These are phyloP conservation scores for Galaxea fascicularis DNA, from an alignment of 92 coral and sea anemone genomes.

Conservation along the genomic window DNA sequence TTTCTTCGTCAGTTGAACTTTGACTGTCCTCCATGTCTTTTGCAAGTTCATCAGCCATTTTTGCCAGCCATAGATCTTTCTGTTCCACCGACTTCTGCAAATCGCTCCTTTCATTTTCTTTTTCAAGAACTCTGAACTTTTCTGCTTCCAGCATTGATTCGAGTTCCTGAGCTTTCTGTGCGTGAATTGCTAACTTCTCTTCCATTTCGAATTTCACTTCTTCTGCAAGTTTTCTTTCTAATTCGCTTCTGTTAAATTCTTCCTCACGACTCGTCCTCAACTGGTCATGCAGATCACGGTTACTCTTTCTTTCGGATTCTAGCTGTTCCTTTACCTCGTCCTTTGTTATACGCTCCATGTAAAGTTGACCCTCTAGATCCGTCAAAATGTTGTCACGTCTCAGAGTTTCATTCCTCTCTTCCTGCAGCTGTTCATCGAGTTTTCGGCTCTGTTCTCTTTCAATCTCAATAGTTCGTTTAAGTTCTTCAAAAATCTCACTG, in stretches of 20 bases:
- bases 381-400: constrained; percentile 43
- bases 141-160: constrained; percentile 53
- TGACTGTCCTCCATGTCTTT: constrained; percentile 49
- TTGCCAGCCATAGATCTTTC: constrained; percentile 28
- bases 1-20: constrained; percentile 50
- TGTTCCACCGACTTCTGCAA: constrained; percentile 32
- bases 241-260: constrained; percentile 33
- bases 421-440: constrained; percentile 67
- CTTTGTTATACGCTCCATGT: constrained; percentile 19
- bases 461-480: constrained; percentile 58
- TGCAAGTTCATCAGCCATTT: constrained; percentile 38
- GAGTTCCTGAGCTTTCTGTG: constrained; percentile 41
- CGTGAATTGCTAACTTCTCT: constrained; percentile 39
- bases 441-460: constrained; percentile 75
- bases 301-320: constrained; percentile 30
- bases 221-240: constrained; percentile 46
- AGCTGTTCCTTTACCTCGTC: constrained; percentile 30
- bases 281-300: constrained; percentile 30
- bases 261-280: constrained; percentile 29
- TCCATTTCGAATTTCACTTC: constrained; percentile 42
- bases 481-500: constrained; percentile 73
- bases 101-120: constrained; percentile 35
- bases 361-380: constrained; percentile 43
- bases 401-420: constrained; percentile 59
- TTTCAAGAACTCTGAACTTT: constrained; percentile 44